These are phyloP conservation scores for Acromyrmex echinatior DNA, from an alignment of 1,140 invertebrate genomes.

Conservation along the genomic window DNA sequence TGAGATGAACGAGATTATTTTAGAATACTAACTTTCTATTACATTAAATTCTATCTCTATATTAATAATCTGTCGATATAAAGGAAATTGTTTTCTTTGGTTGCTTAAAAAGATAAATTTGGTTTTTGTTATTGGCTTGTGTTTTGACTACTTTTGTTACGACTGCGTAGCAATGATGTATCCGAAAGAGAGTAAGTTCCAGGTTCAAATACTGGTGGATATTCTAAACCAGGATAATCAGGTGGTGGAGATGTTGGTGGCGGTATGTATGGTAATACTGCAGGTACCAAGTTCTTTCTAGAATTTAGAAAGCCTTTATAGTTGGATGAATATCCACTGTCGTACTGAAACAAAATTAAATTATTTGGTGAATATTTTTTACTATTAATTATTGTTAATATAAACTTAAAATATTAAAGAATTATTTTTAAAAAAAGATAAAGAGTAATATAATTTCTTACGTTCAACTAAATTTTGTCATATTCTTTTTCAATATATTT, in stretches of 20 bases:
- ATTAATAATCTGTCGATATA: not conserved
- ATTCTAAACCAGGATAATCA: conserved; percentile 92
- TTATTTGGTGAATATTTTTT: not conserved
- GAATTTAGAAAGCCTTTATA: conserved; percentile 64
- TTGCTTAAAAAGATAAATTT: conserved; percentile 48
- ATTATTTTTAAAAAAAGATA: no score
- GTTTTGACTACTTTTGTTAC: conserved; percentile 75
- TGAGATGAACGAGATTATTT: conserved; percentile 72
- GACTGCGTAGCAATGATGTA: conserved; percentile 82
- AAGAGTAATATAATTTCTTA: no score
- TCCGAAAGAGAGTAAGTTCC: conserved; percentile 92
- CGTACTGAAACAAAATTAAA: conserved; percentile 63
- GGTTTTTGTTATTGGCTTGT: conserved; percentile 32
- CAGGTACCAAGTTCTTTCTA: conserved; percentile 76
- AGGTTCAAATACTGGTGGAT: conserved; percentile 93
- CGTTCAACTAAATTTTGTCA: no score
- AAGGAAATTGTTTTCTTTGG: conserved; percentile 37
- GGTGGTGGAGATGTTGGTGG: conserved; percentile 86
- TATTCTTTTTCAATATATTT: no score
- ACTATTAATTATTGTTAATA: not conserved
- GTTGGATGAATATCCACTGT: conserved; percentile 61
- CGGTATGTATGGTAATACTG: conserved; percentile 83
- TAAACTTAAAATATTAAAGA: conserved; percentile 19
- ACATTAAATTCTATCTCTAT: conserved; percentile 51
- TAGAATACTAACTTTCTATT: conserved; percentile 49